A percentile compares a stretch with the other conserved stretches of the same genome.
Evolutionary conservation across 2,113 vertebrate genomes (phyloP).

Genomic region (Leptosomus discolor): DNA sequence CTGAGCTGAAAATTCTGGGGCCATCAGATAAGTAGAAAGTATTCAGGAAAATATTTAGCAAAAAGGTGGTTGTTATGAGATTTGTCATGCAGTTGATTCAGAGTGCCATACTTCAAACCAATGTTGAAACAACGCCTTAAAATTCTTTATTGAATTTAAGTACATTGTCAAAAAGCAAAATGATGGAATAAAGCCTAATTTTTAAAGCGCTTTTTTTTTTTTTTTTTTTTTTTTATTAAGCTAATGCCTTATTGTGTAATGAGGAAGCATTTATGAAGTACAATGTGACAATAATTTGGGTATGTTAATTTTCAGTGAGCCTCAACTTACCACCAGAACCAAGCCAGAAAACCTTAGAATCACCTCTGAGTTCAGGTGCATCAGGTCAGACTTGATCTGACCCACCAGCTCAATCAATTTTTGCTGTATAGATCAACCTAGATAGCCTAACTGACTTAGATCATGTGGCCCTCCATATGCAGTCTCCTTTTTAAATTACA

Average conservation of each 20-base stretch:
- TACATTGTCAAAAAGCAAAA: neutral
- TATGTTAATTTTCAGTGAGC: neutral
- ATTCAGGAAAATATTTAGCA: neutral
- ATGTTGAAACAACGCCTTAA: neutral
- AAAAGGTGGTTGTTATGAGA: neutral
- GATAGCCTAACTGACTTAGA: neutral
- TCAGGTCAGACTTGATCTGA: neutral
- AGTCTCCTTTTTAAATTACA: neutral
- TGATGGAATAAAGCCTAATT: neutral
- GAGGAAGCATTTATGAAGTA: neutral
- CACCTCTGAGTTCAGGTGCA: neutral
- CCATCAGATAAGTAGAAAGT: neutral
- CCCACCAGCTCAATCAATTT: neutral
- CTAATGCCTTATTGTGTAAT: neutral
- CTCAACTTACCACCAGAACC: neutral
- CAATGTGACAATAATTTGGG: neutral
- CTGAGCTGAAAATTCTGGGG: neutral
- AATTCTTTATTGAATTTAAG: neutral
- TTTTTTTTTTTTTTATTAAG: neutral
- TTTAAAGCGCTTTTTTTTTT: neutral
- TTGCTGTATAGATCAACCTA: neutral
- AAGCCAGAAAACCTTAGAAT: neutral
- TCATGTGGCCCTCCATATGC: accelerated
- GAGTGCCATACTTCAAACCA: neutral
- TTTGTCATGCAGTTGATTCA: neutral